Conservation (phyloP, 92 coral and sea anemone genomes). For the Bergia sp. region DNA sequence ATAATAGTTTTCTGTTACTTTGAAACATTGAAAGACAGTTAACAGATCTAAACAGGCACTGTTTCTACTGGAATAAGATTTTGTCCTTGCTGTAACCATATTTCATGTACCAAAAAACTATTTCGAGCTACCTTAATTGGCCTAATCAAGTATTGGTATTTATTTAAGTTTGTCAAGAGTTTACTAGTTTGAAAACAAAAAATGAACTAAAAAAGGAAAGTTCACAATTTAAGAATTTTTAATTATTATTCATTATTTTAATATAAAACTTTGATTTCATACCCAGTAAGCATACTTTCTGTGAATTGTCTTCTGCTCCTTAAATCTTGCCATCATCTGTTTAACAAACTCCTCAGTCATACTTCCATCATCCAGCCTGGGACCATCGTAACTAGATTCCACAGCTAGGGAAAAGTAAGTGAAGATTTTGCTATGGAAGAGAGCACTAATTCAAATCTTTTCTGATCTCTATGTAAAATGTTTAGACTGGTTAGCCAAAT, state of each 20-base stretch:
- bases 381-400: slow-evolving; percentile 90
- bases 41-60: too few relatives aligned
- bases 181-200: too few relatives aligned
- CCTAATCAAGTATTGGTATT: too few relatives aligned
- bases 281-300: slow-evolving; percentile 96
- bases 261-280: not conserved
- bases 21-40: too few relatives aligned
- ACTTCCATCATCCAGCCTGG: slow-evolving; percentile 77
- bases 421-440: not conserved
- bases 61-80: too few relatives aligned
- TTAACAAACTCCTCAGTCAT: slow-evolving; percentile 81
- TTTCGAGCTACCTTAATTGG: too few relatives aligned
- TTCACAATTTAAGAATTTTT: not conserved
- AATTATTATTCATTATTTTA: not conserved
- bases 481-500: too few relatives aligned
- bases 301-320: slow-evolving; percentile 91
- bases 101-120: too few relatives aligned
- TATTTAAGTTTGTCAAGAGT: too few relatives aligned
- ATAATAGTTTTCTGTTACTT: too few relatives aligned
- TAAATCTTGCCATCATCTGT: slow-evolving; percentile 80
- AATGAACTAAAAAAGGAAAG: not conserved
- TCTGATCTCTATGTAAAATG: not conserved
- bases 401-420: slow-evolving; percentile 60
- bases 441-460: too few relatives aligned
- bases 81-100: too few relatives aligned